Base-by-base conservation (phyloP, 2,797 vertebrate genomes). In the Lepilemur septentrionalis region DNA sequence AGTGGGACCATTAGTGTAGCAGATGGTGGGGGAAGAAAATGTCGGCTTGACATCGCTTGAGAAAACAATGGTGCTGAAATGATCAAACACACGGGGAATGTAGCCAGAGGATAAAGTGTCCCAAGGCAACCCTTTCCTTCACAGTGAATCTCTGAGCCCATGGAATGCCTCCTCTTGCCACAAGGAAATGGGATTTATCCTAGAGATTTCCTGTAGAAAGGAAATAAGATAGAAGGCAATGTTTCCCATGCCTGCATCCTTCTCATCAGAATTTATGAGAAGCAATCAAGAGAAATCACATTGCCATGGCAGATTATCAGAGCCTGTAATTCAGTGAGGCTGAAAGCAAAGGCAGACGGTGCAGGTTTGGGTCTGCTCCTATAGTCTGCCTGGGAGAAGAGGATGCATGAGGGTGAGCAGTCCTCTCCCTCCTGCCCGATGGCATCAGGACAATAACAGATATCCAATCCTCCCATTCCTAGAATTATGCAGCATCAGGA, bases 181-280 rank as follows among this genome's bases (percentile, higher is more conserved):
- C 8, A 38, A 82, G 79, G 48, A 91, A 95, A 3, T 75, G 0
- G 0, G 80, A 61, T 86, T 95, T 97, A 83, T 94, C 91, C 73
- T 85, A 80, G 28, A 89, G 90, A 85, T 96, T 92, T 95, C 95
- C 94, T 95, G 78, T 81, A 90, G 90, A 89, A 79, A 94, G 69
- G 63, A 97, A 96, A 92, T 83, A 93, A 89, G 43, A 95, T 89
- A 91, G 76, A 97, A 91, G 59, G 32, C 81, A 90, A 46, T 81
- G 90, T 69, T 82, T 92, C 95, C 83, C 80, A 87, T 86, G 81
- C 65, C 95, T 97, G 76, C n/a, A 93, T 80, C 57, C 69, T 84
- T 96, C 79, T 93, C 93, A 95, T 95, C 55, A 82, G 72, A 94
- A 97, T 95, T 96, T 94, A 97, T 95, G 93, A 96, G 96, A 97